phyloP scores from a whole-genome alignment of 2,888 invertebrate species.

The Aquatica leii region DNA sequence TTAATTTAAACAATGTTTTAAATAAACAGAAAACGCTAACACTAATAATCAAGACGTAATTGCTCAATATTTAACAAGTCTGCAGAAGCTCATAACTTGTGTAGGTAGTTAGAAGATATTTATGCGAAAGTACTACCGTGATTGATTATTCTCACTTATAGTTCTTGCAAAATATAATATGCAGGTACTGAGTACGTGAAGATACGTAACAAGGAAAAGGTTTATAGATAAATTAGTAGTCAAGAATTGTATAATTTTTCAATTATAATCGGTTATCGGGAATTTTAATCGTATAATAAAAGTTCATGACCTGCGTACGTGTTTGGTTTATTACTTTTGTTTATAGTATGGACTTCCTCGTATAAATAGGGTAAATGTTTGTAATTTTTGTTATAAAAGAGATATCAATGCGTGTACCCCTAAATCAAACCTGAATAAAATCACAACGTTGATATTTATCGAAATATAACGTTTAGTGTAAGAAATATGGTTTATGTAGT shows the following conservation, averaged over 20 bases:
- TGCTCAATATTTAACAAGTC: conserved; percentile 46
- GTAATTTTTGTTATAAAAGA: no score
- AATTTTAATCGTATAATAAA: conserved; percentile 10
- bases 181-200: conserved; percentile 21
- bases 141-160: conserved; percentile 44
- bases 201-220: conserved; percentile 15
- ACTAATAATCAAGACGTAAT: conserved; percentile 56
- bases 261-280: conserved; percentile 8
- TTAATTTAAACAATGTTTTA: conserved; percentile 15
- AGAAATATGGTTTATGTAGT: no score
- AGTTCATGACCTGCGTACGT: conserved; percentile 2
- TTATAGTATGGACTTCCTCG: no score
- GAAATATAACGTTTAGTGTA: no score
- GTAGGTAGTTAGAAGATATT: conserved; percentile 44
- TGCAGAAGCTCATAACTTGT: conserved; percentile 42
- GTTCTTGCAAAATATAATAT: conserved; percentile 28
- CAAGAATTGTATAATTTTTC: conserved; percentile 24
- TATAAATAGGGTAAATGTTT: no score
- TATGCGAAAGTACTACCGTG: conserved; percentile 43
- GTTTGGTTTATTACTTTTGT: background rate
- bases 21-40: conserved; percentile 54
- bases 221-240: conserved; percentile 19
- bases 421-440: no score
- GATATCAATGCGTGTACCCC: no score
- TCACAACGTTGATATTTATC: no score